Conservation (phyloP, 35 echinoderm and acorn worm genomes). For the Strongylocentrotus purpuratus region DNA sequence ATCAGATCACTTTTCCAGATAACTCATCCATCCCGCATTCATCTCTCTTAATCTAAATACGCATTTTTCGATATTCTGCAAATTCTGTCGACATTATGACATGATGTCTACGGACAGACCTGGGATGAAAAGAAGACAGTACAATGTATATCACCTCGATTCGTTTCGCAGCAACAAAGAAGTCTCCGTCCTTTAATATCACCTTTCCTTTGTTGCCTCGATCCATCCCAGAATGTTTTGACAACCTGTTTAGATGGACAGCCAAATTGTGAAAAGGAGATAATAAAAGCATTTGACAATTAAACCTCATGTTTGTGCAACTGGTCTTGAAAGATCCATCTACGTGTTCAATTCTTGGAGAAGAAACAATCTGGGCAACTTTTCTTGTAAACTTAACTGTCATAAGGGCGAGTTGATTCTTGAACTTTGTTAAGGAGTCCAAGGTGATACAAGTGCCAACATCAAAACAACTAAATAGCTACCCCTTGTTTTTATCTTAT, state of each 20-base stretch:
- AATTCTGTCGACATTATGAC: no score
- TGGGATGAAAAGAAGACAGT: no score
- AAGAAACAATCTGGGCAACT: background rate
- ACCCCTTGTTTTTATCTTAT: background rate
- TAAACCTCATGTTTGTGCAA: background rate
- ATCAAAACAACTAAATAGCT: background rate
- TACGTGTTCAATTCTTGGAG: background rate
- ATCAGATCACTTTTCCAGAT: no score
- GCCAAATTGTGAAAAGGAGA: background rate
- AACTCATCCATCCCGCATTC: no score
- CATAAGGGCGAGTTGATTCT: background rate
- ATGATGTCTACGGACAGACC: no score
- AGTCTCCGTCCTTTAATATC: background rate
- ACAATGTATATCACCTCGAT: background rate
- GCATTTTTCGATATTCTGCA: no score
- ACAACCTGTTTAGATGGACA: background rate
- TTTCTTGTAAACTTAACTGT: background rate
- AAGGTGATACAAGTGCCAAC: background rate
- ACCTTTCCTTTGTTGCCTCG: background rate
- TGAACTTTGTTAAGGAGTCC: background rate
- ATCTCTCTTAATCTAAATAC: no score
- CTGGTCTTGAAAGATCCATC: background rate
- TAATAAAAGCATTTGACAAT: conserved; percentile 12
- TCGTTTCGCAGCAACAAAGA: background rate
- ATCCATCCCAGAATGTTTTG: background rate